Evolutionary conservation across 1,140 invertebrate genomes (phyloP).

Genomic region (Drosophila ercepeae): DNA sequence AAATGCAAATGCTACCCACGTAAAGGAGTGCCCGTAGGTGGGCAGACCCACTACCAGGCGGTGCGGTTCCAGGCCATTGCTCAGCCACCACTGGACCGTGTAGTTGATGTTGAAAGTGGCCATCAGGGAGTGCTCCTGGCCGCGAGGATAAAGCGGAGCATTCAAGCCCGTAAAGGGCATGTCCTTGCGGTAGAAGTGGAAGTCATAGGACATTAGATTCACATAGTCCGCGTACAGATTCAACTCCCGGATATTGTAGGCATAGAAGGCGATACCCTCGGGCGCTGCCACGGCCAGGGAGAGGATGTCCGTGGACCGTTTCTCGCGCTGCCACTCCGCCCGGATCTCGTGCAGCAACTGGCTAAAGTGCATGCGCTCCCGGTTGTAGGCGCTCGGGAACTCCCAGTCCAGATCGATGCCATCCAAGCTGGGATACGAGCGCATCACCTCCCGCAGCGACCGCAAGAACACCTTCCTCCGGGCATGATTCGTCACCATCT

Average conservation of each 20-base stretch:
- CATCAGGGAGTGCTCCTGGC: conserved; percentile 87
- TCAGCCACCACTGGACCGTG: conserved; percentile 91
- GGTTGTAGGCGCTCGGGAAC: conserved; percentile 88
- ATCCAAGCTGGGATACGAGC: conserved; percentile 87
- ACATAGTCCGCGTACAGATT: conserved; percentile 93
- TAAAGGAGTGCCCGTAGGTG: conserved; percentile 94
- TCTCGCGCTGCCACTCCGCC: conserved; percentile 86
- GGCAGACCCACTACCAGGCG: conserved; percentile 96
- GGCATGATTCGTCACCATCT: conserved; percentile 88
- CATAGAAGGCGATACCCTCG: conserved; percentile 88
- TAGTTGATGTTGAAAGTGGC: conserved; percentile 92
- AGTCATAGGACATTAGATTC: conserved; percentile 96
- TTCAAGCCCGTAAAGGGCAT: conserved; percentile 92
- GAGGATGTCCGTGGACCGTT: conserved; percentile 85
- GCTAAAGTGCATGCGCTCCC: conserved; percentile 89
- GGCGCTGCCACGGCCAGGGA: conserved; percentile 91
- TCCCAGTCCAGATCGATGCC: conserved; percentile 95
- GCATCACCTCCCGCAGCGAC: conserved; percentile 87
- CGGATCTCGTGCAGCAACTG: conserved; percentile 89
- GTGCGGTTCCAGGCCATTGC: conserved; percentile 90
- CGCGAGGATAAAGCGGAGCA: conserved; percentile 88
- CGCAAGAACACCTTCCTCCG: conserved; percentile 89
- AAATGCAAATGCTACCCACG: conserved; percentile 85
- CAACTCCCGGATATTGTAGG: conserved; percentile 91
- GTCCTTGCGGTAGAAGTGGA: conserved; percentile 90